Evolutionary conservation across 1,140 invertebrate genomes (phyloP).

Genomic region (Drosophila nikananu): DNA sequence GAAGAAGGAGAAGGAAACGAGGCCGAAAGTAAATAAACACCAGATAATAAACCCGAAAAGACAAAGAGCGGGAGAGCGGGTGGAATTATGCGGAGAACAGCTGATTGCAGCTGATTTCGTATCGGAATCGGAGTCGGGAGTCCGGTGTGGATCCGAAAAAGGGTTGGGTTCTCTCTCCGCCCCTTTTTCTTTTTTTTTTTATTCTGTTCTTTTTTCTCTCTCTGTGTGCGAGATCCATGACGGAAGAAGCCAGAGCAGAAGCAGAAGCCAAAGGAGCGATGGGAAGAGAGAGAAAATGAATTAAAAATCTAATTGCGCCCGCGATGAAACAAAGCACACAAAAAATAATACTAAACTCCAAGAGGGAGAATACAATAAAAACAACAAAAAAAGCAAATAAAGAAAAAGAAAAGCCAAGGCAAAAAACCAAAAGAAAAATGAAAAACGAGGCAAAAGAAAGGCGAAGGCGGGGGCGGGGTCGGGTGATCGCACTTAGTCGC

Average conservation of each 20-base stretch:
- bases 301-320: conserved; percentile 82
- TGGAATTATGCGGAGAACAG: conserved; percentile 54
- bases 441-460: conserved; percentile 32
- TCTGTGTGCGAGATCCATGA: conserved; percentile 71
- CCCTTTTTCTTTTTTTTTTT: not conserved
- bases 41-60: conserved; percentile 38
- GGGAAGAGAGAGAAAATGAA: conserved; percentile 68
- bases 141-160: conserved; percentile 14
- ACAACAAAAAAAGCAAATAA: conserved; percentile 43
- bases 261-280: conserved; percentile 40
- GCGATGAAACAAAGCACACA: conserved; percentile 78
- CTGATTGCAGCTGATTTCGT: conserved; percentile 79
- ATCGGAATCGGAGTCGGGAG: conserved; percentile 16
- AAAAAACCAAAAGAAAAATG: conserved; percentile 10
- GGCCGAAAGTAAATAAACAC: conserved; percentile 75
- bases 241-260: conserved; percentile 67
- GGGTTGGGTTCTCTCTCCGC: conserved; percentile 22
- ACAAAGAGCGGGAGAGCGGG: conserved; percentile 29
- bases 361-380: conserved; percentile 21
- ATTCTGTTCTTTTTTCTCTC: conserved; percentile 6
- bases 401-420: conserved; percentile 39
- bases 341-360: conserved; percentile 1
- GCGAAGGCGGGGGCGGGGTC: conserved; percentile 49
- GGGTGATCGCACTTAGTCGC: conserved; percentile 75
- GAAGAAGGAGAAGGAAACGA: conserved; percentile 21